Evolutionary conservation across 1,140 invertebrate species (phyloP).

Genomic region (Cotesia vestalis): DNA sequence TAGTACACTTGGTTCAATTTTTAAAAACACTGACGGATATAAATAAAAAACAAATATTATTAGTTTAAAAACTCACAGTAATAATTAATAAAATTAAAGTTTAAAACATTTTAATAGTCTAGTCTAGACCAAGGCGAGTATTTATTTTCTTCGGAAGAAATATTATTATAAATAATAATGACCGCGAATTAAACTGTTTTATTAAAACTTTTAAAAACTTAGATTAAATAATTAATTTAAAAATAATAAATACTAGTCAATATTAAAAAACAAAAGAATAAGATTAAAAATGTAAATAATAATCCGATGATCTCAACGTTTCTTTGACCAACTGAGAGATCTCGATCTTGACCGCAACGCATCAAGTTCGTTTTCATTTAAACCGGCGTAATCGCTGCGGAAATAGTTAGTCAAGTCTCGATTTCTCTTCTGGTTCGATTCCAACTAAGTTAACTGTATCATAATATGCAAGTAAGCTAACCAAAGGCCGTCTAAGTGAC

Average conservation of each 20-base stretch:
- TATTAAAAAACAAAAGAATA: background rate
- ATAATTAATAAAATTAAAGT: too few relatives aligned
- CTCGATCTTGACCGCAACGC: slow-evolving; percentile 19
- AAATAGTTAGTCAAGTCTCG: slow-evolving; percentile 33
- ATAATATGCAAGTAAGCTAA: slow-evolving; percentile 33
- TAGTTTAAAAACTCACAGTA: too few relatives aligned
- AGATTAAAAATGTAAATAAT: background rate
- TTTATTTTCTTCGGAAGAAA: slow-evolving; percentile 21
- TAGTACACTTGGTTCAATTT: background rate
- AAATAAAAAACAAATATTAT: too few relatives aligned
- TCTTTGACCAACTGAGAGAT: slow-evolving; percentile 7
- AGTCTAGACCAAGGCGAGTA: slow-evolving; percentile 2
- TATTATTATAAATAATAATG: slow-evolving; percentile 8
- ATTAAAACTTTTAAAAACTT: background rate
- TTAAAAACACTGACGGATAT: background rate
- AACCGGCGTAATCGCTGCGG: slow-evolving; percentile 7
- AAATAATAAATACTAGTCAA: background rate
- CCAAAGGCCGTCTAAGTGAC: slow-evolving; percentile 37
- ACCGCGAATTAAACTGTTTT: background rate
- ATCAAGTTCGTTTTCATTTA: slow-evolving; percentile 1
- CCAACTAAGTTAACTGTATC: slow-evolving; percentile 40
- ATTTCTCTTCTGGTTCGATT: slow-evolving; percentile 41
- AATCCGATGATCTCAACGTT: background rate
- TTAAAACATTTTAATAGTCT: too few relatives aligned
- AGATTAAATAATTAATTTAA: background rate